phyloP scores from a whole-genome alignment of 2,113 vertebrate species.

The Ivindomyrus marchei region DNA sequence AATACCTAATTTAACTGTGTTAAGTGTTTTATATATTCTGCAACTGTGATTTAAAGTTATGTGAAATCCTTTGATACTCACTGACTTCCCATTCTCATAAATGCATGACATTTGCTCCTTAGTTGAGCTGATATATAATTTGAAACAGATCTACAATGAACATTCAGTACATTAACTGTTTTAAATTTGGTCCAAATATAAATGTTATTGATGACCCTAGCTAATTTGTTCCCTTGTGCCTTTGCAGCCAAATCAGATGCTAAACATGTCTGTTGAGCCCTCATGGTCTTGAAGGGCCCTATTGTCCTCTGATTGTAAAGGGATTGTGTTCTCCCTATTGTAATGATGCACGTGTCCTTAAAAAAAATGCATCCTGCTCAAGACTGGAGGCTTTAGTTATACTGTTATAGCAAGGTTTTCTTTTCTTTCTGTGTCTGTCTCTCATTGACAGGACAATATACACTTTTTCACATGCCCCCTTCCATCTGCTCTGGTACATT shows the following conservation, averaged over 20 bases:
- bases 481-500: conserved; percentile 35
- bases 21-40: not conserved
- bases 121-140: not conserved
- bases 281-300: conserved; percentile 46
- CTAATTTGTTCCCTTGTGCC: not conserved
- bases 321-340: conserved; percentile 47
- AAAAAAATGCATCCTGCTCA: conserved; percentile 47
- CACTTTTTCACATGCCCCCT: conserved; percentile 48
- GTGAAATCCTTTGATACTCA: not conserved
- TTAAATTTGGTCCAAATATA: not conserved
- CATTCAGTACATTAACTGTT: not conserved
- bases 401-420: conserved; percentile 25
- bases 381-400: conserved; percentile 41
- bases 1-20: not conserved
- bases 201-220: not conserved
- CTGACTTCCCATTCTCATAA: not conserved
- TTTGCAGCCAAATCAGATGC: conserved; percentile 14
- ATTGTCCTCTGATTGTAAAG: conserved; percentile 64
- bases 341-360: conserved; percentile 62
- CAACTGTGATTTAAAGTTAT: not conserved
- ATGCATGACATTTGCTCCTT: not conserved
- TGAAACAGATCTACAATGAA: not conserved
- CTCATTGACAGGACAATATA: conserved; percentile 37
- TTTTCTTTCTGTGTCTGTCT: conserved; percentile 29
- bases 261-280: conserved; percentile 38